Percentiles rank a stretch among this genome's conserved stretches.
These are phyloP conservation scores for Alca torda DNA, from an alignment of 2,797 vertebrate genomes.

Conservation along the genomic window DNA sequence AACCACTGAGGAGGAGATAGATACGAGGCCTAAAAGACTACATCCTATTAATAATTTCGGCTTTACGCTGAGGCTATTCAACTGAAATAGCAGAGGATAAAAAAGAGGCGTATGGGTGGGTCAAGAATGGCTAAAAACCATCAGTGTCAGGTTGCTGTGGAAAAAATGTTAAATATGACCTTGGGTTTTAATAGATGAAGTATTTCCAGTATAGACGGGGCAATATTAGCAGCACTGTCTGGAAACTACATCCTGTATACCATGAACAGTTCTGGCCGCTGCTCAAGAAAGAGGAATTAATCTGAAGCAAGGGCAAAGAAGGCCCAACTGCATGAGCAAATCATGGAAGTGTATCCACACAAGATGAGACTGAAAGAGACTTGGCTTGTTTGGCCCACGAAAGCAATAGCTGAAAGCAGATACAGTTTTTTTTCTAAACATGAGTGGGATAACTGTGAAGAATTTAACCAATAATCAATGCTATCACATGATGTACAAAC, in stretches of 20 bases:
- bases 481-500: neutral
- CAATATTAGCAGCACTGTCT: constrained; percentile 19
- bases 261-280: neutral
- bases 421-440: neutral
- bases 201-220: constrained; percentile 8
- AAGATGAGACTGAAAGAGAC: neutral
- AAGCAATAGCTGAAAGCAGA: neutral
- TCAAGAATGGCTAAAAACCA: constrained; percentile 57
- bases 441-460: neutral
- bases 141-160: constrained; percentile 51
- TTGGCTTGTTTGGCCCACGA: neutral
- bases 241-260: constrained; percentile 2
- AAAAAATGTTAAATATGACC: constrained; percentile 57
- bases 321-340: neutral
- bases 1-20: neutral
- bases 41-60: constrained; percentile 46
- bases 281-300: neutral
- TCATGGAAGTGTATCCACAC: neutral
- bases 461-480: neutral
- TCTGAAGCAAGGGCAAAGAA: neutral
- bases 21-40: neutral
- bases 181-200: constrained; percentile 46
- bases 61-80: constrained; percentile 20
- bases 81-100: constrained; percentile 37
- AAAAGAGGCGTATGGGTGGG: constrained; percentile 14